Evolutionary conservation across 2,888 invertebrate species (phyloP), one percentile per base, ranked within the genome.

Genomic region (Lepidochitona cinerea): DNA sequence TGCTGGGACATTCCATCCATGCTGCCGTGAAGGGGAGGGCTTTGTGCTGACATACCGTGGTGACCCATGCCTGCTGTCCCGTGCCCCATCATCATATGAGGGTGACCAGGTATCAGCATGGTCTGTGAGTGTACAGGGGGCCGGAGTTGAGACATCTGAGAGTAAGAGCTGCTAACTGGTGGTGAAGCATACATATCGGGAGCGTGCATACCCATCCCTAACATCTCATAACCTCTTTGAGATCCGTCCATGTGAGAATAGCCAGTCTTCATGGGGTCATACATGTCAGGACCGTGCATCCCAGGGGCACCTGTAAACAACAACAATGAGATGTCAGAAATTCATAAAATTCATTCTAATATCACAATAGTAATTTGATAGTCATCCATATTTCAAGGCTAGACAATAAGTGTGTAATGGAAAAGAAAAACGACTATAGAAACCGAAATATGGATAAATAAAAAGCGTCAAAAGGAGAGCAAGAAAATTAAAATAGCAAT

Each of bases 11-110:
- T 89, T 5, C 84, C 83, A 79, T 88, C 89, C 86, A 88, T 87
- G 75, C 85, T 85, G 75, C 84, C 84, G 74, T 89, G 89, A 71
- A 90, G 84, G n/a, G 91, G 91, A 23, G 91, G 91, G 71, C 89
- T 90, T 81, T 91, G 91, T 49, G 91, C 88, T n/a, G 87, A 84
- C 85, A 91, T 89, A 68, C 90, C 90, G 75, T 87, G 87, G 76
- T 90, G 91, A 68, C 89, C 90, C 89, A 90, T 90, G 66, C 89
- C 89, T 32, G 87, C 86, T 72, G 84, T 83, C 64, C 85, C 84
- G 77, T 88, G 87, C 36, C 90, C 90, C 91, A 91, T 91, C 91
- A 92, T 92, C 91, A 91, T 91, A 79, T 91, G 90, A 82, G 91
- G 91, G 78, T 91, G 91, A 54, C 91, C 91, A 1, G 91, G 91